phyloP scores from a whole-genome alignment of 2,113 vertebrate species.

The Triplophysa dalaica region DNA sequence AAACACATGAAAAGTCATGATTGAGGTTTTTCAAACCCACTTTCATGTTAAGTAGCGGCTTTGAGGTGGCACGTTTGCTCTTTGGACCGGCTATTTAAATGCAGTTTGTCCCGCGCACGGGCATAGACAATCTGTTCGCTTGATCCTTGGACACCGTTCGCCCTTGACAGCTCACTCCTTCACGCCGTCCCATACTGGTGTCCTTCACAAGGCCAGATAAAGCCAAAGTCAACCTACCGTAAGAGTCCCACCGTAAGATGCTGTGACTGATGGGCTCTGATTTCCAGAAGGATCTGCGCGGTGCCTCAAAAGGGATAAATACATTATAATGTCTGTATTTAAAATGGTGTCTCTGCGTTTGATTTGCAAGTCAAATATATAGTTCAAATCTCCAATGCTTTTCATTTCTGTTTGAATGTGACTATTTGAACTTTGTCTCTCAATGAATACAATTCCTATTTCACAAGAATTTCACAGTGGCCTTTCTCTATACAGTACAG shows the following conservation, averaged over 20 bases:
- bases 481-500: too few species aligned
- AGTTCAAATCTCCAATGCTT: not conserved
- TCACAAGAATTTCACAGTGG: too few species aligned
- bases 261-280: too few species aligned
- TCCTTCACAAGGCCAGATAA: conserved; percentile 9
- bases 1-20: conserved; percentile 20
- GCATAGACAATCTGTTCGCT: conserved; percentile 49
- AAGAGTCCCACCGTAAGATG: too few species aligned
- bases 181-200: conserved; percentile 2
- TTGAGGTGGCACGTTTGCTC: conserved; percentile 32
- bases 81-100: conserved; percentile 39
- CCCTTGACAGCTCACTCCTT: conserved; percentile 44
- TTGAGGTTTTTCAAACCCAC: not conserved
- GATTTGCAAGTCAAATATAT: not conserved
- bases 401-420: not conserved
- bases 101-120: conserved; percentile 40
- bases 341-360: too few species aligned
- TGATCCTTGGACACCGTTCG: conserved; percentile 53
- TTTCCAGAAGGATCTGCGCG: too few species aligned
- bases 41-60: conserved; percentile 17
- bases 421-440: not conserved
- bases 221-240: not conserved
- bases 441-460: too few species aligned
- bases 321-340: too few species aligned
- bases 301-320: too few species aligned